Evolutionary conservation across 2,888 invertebrate genomes (phyloP).

Genomic region (Pandemis heparana): DNA sequence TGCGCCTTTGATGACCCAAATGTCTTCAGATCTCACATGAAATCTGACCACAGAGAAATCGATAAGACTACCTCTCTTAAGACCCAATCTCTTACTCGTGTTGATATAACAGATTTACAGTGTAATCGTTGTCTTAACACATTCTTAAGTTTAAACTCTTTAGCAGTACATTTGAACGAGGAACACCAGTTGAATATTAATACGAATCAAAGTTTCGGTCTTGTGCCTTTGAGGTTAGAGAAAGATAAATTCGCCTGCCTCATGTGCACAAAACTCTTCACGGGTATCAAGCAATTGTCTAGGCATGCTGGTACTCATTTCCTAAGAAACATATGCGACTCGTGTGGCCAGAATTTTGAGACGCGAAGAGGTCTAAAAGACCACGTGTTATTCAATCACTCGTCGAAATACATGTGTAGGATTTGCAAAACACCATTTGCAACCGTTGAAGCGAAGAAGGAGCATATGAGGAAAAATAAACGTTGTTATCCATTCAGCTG

Average conservation of each 20-base stretch:
- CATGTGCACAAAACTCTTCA: constrained; percentile 11
- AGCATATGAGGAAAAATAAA: constrained; percentile 6
- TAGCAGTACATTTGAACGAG: constrained; percentile 4
- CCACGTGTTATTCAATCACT: not conserved
- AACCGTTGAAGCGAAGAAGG: not conserved
- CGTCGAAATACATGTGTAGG: constrained; percentile 7
- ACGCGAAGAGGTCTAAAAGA: constrained; percentile 16
- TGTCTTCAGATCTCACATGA: constrained; percentile 16
- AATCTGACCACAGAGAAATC: not conserved
- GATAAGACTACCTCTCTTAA: not conserved
- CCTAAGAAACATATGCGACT: constrained; percentile 30
- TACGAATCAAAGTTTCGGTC: not conserved
- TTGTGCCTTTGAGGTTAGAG: constrained; percentile 24
- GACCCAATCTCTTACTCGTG: constrained; percentile 4
- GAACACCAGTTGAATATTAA: constrained; percentile 15
- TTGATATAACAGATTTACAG: constrained; percentile 19
- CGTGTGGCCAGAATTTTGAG: constrained; percentile 42
- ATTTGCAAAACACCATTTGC: constrained; percentile 12
- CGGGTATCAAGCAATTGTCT: not conserved
- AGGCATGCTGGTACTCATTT: constrained; percentile 24
- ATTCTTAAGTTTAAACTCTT: constrained; percentile 2
- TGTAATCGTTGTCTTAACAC: not conserved
- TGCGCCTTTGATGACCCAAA: constrained; percentile 12
- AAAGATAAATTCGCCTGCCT: constrained; percentile 27
- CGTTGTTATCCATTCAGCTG: not conserved